Conservation (phyloP, 2,113 vertebrate genomes). For the Barbus barbus region DNA sequence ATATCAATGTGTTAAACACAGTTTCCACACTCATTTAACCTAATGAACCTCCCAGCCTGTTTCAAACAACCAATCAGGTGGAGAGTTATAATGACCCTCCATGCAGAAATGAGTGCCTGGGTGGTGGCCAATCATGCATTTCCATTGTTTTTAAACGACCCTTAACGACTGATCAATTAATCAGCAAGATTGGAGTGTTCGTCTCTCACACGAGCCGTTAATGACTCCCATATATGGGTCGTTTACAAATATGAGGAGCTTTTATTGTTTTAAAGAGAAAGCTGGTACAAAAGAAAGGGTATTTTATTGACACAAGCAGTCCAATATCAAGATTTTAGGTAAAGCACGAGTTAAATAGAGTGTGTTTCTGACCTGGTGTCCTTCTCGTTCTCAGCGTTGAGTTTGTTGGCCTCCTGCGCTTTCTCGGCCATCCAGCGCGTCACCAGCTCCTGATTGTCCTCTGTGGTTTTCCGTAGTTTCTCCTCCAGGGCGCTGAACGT, state of each 20-base stretch:
- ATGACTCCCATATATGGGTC: background rate
- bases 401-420: constrained; percentile 92
- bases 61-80: constrained; percentile 7
- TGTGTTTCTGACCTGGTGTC: constrained; percentile 81
- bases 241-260: background rate
- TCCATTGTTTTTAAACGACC: background rate
- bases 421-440: constrained; percentile 99
- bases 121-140: background rate
- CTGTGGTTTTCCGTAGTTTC: constrained; percentile 90
- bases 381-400: constrained; percentile 98
- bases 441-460: constrained; percentile 97
- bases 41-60: background rate
- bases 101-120: no score
- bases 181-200: background rate
- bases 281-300: background rate
- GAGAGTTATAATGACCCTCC: background rate
- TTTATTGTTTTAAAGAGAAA: background rate
- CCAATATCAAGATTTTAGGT: background rate
- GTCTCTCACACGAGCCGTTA: background rate
- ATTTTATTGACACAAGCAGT: background rate
- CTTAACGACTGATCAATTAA: constrained; percentile 16
- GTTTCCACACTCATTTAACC: background rate
- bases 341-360: background rate
- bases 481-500: constrained; percentile 95
- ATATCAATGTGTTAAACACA: constrained; percentile 3